A percentile compares a stretch with the other conserved stretches of the same genome.
These are phyloP conservation scores for Heterotilapia buettikoferi DNA, from an alignment of 2,113 vertebrate genomes.

Conservation along the genomic window DNA sequence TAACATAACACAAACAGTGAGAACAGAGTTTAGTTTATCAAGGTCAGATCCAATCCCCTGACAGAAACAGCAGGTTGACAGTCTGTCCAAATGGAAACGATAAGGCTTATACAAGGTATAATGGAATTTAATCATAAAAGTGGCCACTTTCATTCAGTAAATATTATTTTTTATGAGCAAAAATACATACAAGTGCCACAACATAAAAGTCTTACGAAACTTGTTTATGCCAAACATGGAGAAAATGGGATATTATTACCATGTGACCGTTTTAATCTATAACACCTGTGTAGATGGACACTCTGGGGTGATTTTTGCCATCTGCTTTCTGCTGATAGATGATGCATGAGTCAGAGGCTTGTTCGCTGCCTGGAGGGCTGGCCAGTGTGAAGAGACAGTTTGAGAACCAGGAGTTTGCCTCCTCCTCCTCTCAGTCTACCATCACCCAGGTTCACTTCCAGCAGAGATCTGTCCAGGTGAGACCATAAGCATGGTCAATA, in stretches of 20 bases:
- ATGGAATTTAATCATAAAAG: background rate
- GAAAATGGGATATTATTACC: background rate
- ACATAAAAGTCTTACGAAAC: background rate
- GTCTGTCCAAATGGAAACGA: background rate
- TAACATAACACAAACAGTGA: background rate
- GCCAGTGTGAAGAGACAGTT: conserved; percentile 91
- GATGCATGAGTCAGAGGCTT: conserved; percentile 79
- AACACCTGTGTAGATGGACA: background rate
- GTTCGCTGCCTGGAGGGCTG: conserved; percentile 85
- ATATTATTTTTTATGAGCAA: background rate
- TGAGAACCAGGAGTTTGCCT: conserved; percentile 76
- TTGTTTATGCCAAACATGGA: background rate
- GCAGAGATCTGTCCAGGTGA: conserved; percentile 82
- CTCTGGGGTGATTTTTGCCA: background rate
- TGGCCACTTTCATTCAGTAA: background rate
- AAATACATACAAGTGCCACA: background rate
- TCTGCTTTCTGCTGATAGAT: conserved; percentile 55
- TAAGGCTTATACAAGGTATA: background rate
- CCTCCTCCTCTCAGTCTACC: conserved; percentile 67
- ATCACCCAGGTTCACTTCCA: conserved; percentile 77
- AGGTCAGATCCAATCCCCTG: background rate
- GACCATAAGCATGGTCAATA: background rate
- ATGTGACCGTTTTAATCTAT: background rate
- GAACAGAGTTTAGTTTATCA: background rate
- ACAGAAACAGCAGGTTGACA: background rate